These are phyloP conservation scores for Drosophila paramelanica DNA, from an alignment of 2,888 invertebrate species.

Conservation along the genomic window DNA sequence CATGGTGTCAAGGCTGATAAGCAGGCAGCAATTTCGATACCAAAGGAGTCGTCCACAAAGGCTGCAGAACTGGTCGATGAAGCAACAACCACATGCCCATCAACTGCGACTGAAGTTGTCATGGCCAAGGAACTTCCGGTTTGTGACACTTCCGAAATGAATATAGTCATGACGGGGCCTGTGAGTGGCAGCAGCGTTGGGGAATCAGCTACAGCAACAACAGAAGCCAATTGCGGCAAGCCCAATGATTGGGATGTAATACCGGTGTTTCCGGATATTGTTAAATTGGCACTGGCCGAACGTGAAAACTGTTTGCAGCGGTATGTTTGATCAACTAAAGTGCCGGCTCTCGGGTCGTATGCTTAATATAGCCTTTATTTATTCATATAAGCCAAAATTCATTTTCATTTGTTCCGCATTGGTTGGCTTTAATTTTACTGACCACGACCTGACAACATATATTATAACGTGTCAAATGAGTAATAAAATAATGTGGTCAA, in stretches of 20 bases:
- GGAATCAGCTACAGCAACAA: slow-evolving; percentile 20
- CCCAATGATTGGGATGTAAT: slow-evolving; percentile 83
- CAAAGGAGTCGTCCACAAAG: slow-evolving; percentile 37
- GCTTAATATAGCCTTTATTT: not conserved
- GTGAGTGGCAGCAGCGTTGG: not conserved
- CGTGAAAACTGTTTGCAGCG: slow-evolving; percentile 84
- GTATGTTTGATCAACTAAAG: slow-evolving; percentile 63
- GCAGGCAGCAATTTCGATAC: slow-evolving; percentile 25
- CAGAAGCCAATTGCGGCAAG: slow-evolving; percentile 13
- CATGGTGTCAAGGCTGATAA: slow-evolving; percentile 43
- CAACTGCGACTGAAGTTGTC: slow-evolving; percentile 33
- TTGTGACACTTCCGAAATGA: slow-evolving; percentile 48
- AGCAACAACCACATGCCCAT: slow-evolving; percentile 37
- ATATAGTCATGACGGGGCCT: slow-evolving; percentile 8
- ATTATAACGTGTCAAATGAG: not conserved
- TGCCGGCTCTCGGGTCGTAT: not conserved
- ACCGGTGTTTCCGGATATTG: slow-evolving; percentile 85
- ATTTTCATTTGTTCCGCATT: not conserved
- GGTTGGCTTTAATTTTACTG: slow-evolving; percentile 4
- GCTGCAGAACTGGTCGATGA: slow-evolving; percentile 20
- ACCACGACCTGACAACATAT: not conserved
- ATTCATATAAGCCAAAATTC: slow-evolving; percentile 3
- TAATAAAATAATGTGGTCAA: not conserved
- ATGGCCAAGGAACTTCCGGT: slow-evolving; percentile 6
- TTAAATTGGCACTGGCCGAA: slow-evolving; percentile 84